Evolutionary conservation across 2,113 vertebrate genomes (phyloP).

Genomic region (Chaenocephalus aceratus): DNA sequence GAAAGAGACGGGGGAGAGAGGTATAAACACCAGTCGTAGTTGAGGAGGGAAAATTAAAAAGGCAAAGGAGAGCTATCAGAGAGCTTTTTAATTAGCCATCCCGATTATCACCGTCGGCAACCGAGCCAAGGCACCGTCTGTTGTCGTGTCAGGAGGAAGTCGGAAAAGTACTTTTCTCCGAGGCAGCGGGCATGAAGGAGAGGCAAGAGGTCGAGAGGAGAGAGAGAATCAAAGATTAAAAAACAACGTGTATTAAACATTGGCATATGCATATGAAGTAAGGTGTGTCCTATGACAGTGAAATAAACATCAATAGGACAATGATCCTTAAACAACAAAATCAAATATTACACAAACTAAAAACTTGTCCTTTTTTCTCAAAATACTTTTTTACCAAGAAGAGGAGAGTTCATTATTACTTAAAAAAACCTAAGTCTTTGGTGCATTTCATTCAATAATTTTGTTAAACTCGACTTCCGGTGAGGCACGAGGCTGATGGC

Average conservation of each 20-base stretch:
- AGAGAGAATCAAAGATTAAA: background rate
- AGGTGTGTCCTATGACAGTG: background rate
- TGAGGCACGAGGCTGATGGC: no score
- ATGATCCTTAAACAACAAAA: background rate
- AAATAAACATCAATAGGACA: background rate
- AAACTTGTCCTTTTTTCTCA: background rate
- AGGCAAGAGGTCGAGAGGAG: slow-evolving; percentile 3
- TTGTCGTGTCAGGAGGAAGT: slow-evolving; percentile 57
- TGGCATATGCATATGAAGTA: background rate
- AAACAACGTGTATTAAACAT: no score
- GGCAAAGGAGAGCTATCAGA: slow-evolving; percentile 74
- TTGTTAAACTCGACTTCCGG: no score
- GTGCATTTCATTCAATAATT: no score
- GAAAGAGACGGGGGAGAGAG: background rate
- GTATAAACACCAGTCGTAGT: slow-evolving; percentile 56
- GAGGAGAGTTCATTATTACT: no score
- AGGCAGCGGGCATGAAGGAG: slow-evolving; percentile 34
- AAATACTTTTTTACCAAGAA: no score
- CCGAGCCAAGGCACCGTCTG: slow-evolving; percentile 61
- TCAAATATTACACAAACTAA: background rate
- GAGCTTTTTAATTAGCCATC: slow-evolving; percentile 79
- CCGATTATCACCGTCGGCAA: slow-evolving; percentile 68
- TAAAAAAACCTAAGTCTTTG: no score
- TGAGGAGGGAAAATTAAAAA: slow-evolving; percentile 76
- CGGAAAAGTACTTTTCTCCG: slow-evolving; percentile 34